These are phyloP conservation scores for Acrobasis suavella DNA, from an alignment of 2,888 invertebrate species.

Conservation along the genomic window DNA sequence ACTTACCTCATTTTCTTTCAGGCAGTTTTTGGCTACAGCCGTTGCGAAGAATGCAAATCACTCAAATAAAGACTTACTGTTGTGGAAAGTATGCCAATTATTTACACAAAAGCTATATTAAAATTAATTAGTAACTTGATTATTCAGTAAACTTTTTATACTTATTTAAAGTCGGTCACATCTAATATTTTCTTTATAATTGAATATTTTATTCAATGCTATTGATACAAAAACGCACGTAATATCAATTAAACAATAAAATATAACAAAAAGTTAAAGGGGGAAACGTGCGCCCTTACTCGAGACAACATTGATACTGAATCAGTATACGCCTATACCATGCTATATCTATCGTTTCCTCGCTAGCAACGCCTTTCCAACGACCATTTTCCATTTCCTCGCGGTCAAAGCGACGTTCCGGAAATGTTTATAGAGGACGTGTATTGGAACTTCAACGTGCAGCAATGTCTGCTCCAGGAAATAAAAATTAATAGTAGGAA, in stretches of 20 bases:
- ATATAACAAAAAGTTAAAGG: conserved; percentile 7
- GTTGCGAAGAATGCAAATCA: conserved; percentile 19
- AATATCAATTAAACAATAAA: conserved; percentile 9
- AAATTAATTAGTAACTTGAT: conserved; percentile 15
- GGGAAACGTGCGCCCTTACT: conserved; percentile 51
- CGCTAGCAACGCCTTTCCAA: conserved; percentile 35
- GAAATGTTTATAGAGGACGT: conserved; percentile 1
- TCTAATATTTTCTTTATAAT: background rate
- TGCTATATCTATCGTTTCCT: conserved; percentile 35
- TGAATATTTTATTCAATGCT: background rate
- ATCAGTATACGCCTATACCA: conserved; percentile 40
- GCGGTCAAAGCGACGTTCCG: conserved; percentile 18
- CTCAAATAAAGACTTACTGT: background rate
- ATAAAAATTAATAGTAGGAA: conserved; percentile 49
- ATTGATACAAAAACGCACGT: background rate
- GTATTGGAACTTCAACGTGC: conserved; percentile 24
- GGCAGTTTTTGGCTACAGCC: background rate
- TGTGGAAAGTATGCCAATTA: conserved; percentile 13
- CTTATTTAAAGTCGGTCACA: background rate
- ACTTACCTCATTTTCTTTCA: conserved; percentile 30
- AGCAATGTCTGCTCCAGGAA: conserved; percentile 19
- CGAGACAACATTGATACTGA: conserved; percentile 64
- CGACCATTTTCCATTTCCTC: conserved; percentile 47
- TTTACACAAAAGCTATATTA: background rate
- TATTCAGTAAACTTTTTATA: conserved; percentile 5